Base-by-base conservation (phyloP, 2,888 invertebrate species). In the Lymantria monacha region DNA sequence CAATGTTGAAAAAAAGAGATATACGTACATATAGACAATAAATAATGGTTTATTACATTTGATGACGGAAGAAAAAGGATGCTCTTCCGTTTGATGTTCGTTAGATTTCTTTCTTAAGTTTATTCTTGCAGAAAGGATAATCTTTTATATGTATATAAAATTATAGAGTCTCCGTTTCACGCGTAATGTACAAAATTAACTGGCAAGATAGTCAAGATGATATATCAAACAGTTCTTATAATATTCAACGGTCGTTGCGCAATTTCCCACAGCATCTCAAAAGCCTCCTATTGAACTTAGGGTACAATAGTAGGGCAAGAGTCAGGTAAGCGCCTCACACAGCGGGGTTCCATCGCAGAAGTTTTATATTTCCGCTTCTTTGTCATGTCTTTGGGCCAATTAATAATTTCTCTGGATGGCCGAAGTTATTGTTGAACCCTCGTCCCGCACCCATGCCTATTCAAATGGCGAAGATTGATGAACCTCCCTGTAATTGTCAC, bases 321-420 rank as follows among this genome's bases (percentile, higher is more conserved):
- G 90, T 91, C 91, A 91, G 91, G 91, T 91, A 91, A 85, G 83
- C 83, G 82, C 81, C 77, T 85, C 81, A 60, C 88, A 61, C 89
- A 61, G 81, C 85, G 83, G 91, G 90, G 87, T 82, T 81, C 78
- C 83, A 72, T 77, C 70, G 80, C 78, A 83, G 81, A 84, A 89
- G 87, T 90, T 90, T 90, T 91, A 90, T 91, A 90, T 91, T 88
- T 91, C 91, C 91, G 91, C 83, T 90, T 88, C 90, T 89, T 91
- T 91, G 90, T 91, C 75, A 70, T 75, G 71, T 74, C 72, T 76
- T 79, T 74, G 76, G 77, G 77, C 83, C 89, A 89, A 90, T 91
- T 91, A 90, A 88, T 90, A 90, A 91, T 88, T 85, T 90, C 83
- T 81, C 84, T 88, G 82, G 86, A 86, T 89, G 90, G 88, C 90